Conservation (phyloP, 2,113 vertebrate genomes). For the Percina caprodes region DNA sequence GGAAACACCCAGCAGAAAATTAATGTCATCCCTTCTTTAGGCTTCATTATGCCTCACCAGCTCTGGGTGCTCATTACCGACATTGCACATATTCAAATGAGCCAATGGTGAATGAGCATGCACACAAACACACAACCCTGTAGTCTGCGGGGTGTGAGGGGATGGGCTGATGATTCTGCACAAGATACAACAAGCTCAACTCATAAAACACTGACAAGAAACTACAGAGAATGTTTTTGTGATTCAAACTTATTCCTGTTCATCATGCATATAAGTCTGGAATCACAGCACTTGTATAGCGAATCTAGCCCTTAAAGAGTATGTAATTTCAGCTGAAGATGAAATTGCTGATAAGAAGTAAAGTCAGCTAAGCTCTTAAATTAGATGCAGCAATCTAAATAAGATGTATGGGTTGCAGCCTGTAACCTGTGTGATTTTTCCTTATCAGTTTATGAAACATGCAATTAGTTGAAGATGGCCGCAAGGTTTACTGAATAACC, state of each 20-base stretch:
- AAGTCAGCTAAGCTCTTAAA: slow-evolving; percentile 68
- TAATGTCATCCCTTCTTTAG: slow-evolving; percentile 65
- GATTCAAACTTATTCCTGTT: slow-evolving; percentile 41
- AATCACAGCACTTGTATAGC: slow-evolving; percentile 23
- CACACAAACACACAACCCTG: slow-evolving; percentile 56
- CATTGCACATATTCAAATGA: slow-evolving; percentile 69
- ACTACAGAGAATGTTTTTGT: slow-evolving; percentile 52
- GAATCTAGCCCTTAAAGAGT: slow-evolving; percentile 29
- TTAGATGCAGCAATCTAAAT: slow-evolving; percentile 65
- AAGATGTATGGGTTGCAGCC: slow-evolving; percentile 56
- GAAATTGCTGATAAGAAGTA: slow-evolving; percentile 68
- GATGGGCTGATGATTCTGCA: slow-evolving; percentile 47
- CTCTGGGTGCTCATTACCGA: slow-evolving; percentile 72
- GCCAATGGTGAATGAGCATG: slow-evolving; percentile 65
- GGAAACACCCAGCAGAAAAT: slow-evolving; percentile 66
- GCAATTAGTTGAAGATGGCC: slow-evolving; percentile 75
- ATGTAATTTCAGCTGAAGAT: slow-evolving; percentile 60
- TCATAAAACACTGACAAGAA: slow-evolving; percentile 52
- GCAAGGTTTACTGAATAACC: slow-evolving; percentile 74
- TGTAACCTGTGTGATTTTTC: slow-evolving; percentile 65
- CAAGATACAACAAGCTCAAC: slow-evolving; percentile 45
- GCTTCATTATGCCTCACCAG: slow-evolving; percentile 68
- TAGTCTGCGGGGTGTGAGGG: slow-evolving; percentile 43
- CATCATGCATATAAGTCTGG: slow-evolving; percentile 28
- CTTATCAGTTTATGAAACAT: slow-evolving; percentile 79